Evolutionary conservation across 2,888 invertebrate genomes (phyloP), one percentile per base, ranked within the genome.

Genomic region (Scelioninae gen. 2): DNA sequence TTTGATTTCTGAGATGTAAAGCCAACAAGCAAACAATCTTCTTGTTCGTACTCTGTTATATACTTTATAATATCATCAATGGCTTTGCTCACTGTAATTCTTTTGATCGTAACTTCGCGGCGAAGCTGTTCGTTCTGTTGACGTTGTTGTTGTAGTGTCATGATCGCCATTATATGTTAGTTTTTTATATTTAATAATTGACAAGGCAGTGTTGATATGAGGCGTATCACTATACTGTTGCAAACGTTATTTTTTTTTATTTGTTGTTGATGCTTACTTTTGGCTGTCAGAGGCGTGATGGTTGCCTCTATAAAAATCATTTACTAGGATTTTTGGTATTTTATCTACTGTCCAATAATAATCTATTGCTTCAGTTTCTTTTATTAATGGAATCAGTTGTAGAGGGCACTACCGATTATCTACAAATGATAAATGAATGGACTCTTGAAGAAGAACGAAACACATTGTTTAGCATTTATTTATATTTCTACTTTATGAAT

Each of bases 1-100:
- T 97, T 97, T 11, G 96, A 94, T 86, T 96, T 95, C 86, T 96
- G 96, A 79, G 94, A 95, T 75, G 95, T 93, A 87, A 97, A 97
- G 31, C 97, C 97, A 77, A 95, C 94, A 76, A 97, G 90, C 48
- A 97, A 90, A 82, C 94, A 96, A 87, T 97, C 97, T 83, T 97
- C 96, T 80, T 94, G 93, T 83, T 96, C 94, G 83, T 97, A 96
- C 81, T 96, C 96, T 41, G 91, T 90, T 77, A 96, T 94, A 84
- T 92, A 96, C 84, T 95, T 95, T 84, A 96, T 93, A 80, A 97
- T 95, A 81, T 97, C 94, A 77, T 94, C 92, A 67, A 96, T 94
- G n/a, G 96, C 96, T 80, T 93, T 93, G 28, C 96, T 96, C 16
- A 91, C 90, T 41, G 93, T 92, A 81, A 96, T 91, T 65, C 97